Evolutionary conservation across 2,888 invertebrate genomes (phyloP).

Genomic region (Stenoptilia bipunctidactyla): DNA sequence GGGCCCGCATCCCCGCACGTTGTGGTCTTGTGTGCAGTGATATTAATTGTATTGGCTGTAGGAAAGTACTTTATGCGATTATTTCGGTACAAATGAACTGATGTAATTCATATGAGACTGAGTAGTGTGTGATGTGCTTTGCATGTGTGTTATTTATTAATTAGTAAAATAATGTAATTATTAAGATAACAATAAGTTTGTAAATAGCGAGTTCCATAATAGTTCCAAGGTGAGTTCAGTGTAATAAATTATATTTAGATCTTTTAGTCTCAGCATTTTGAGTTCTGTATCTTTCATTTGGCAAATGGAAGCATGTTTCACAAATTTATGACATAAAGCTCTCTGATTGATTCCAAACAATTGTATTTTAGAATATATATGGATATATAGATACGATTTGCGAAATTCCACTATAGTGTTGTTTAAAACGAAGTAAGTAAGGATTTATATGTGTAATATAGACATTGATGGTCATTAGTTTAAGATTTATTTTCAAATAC

Average conservation of each 20-base stretch:
- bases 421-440: too few species aligned
- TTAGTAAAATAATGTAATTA: background rate
- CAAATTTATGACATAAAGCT: background rate
- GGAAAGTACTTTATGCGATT: slow-evolving; percentile 50
- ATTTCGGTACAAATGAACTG: slow-evolving; percentile 34
- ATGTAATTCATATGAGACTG: slow-evolving; percentile 23
- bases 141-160: background rate
- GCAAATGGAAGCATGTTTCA: background rate
- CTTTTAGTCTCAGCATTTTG: background rate
- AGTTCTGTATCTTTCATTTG: background rate
- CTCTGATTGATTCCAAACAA: background rate
- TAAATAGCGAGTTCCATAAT: too few species aligned
- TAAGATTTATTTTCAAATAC: too few species aligned
- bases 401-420: too few species aligned
- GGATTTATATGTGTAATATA: too few species aligned
- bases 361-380: background rate
- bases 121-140: slow-evolving; percentile 9
- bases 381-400: too few species aligned
- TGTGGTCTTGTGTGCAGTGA: slow-evolving; percentile 62
- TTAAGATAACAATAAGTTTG: too few species aligned
- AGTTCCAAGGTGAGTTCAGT: too few species aligned
- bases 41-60: slow-evolving; percentile 53
- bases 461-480: too few species aligned
- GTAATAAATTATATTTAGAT: background rate
- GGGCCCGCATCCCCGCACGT: slow-evolving; percentile 58